phyloP scores from a whole-genome alignment of 2,888 invertebrate species.

The Rhynchonema sp. region DNA sequence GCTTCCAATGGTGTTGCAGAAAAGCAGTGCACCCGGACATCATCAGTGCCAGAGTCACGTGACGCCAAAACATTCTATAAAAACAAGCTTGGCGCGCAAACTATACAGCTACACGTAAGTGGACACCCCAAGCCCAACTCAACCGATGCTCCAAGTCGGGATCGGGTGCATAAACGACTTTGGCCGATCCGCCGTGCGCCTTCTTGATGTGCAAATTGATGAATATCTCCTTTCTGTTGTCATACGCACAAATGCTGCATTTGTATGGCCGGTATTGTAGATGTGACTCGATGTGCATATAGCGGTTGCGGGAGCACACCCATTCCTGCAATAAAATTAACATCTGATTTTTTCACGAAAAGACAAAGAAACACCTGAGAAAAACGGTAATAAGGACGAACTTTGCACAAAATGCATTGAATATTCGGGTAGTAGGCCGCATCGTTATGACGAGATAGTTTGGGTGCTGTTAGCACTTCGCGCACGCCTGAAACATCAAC shows the following conservation, averaged over 20 bases:
- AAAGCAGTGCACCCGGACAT: too few species aligned
- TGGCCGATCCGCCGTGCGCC: conserved; percentile 5
- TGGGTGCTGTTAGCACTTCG: conserved; percentile 7
- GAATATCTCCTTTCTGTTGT: conserved; percentile 12
- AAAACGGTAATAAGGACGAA: too few species aligned
- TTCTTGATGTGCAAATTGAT: conserved; percentile 10
- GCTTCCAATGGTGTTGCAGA: too few species aligned
- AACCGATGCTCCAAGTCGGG: conserved; percentile 7
- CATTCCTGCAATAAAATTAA: too few species aligned
- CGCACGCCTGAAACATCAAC: too few species aligned
- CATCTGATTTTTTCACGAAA: too few species aligned
- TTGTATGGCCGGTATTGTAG: conserved; percentile 12
- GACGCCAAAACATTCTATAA: too few species aligned
- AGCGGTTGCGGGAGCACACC: conserved; percentile 8
- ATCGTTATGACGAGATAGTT: conserved; percentile 36
- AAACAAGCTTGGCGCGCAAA: too few species aligned
- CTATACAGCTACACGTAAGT: too few species aligned
- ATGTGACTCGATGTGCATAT: conserved; percentile 12
- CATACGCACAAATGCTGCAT: conserved; percentile 10
- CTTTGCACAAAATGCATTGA: conserved; percentile 11
- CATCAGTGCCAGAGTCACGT: too few species aligned
- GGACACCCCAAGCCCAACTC: not conserved
- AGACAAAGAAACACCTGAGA: too few species aligned
- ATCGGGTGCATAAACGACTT: conserved; percentile 9
- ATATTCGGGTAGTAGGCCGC: conserved; percentile 12